Evolutionary conservation across 2,113 vertebrate species (phyloP).

Genomic region (Athene cunicularia): DNA sequence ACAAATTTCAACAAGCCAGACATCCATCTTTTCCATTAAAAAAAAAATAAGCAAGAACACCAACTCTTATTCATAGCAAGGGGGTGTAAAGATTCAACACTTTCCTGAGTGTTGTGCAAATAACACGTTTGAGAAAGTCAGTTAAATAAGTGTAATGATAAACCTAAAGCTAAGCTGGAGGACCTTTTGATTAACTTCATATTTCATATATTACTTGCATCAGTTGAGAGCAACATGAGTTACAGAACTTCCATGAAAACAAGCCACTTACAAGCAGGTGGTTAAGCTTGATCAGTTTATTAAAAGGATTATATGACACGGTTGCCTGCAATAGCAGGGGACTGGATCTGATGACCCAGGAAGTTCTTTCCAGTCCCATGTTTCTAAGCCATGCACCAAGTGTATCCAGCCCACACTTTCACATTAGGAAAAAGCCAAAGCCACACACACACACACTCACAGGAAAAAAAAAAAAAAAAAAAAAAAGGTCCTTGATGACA

Average conservation of each 20-base stretch:
- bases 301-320: slow-evolving; percentile 70
- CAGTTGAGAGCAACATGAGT: slow-evolving; percentile 65
- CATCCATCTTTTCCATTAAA: slow-evolving; percentile 71
- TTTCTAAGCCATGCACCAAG: slow-evolving; percentile 68
- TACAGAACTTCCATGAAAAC: slow-evolving; percentile 71
- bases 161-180: slow-evolving; percentile 64
- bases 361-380: slow-evolving; percentile 69
- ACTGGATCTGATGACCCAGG: slow-evolving; percentile 70
- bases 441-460: slow-evolving; percentile 28
- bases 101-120: slow-evolving; percentile 63
- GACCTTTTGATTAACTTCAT: slow-evolving; percentile 73
- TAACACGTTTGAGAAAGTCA: slow-evolving; percentile 42
- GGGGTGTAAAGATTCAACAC: slow-evolving; percentile 59
- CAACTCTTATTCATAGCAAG: slow-evolving; percentile 60
- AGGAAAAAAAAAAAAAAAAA: not conserved
- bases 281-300: slow-evolving; percentile 73
- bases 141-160: slow-evolving; percentile 46
- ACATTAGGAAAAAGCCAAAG: slow-evolving; percentile 67
- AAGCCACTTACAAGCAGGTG: slow-evolving; percentile 73
- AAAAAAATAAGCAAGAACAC: slow-evolving; percentile 67
- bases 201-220: slow-evolving; percentile 69
- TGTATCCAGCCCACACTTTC: slow-evolving; percentile 67
- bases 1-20: slow-evolving; percentile 67
- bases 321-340: slow-evolving; percentile 70
- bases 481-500: slow-evolving; percentile 13